These are phyloP conservation scores for Dendrocincla fuliginosa DNA, from an alignment of 2,797 vertebrate species.

Conservation along the genomic window DNA sequence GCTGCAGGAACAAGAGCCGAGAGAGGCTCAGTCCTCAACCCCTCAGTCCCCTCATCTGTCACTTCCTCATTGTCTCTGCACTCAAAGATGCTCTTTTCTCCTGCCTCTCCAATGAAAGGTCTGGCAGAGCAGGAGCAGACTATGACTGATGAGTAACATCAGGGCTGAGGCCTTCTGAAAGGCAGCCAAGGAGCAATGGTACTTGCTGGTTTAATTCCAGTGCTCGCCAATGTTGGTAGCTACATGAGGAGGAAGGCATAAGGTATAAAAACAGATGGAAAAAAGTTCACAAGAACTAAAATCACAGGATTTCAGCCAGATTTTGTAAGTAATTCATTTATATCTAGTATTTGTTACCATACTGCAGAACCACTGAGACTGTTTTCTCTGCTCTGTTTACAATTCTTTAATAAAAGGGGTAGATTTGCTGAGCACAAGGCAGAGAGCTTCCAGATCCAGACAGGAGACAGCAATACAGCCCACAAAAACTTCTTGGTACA, in stretches of 20 bases:
- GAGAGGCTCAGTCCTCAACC: neutral
- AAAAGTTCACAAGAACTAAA: neutral
- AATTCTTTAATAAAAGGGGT: neutral
- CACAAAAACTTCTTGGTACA: neutral
- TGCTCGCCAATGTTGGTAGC: neutral
- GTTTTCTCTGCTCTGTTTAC: neutral
- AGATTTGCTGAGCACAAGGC: neutral
- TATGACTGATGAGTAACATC: neutral
- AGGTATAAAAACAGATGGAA: neutral
- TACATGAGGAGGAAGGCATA: neutral
- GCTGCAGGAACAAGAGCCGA: neutral
- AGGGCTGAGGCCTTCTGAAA: neutral
- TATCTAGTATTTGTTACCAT: neutral
- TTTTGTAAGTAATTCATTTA: neutral
- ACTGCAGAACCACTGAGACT: neutral
- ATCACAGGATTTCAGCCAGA: neutral
- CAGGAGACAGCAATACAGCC: neutral
- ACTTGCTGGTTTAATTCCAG: neutral
- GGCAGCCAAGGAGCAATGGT: neutral
- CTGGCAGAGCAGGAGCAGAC: neutral
- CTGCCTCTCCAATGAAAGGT: neutral
- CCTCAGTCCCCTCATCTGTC: neutral
- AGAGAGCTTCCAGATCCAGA: neutral
- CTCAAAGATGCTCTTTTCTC: neutral
- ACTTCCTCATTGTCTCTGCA: neutral